Base-by-base conservation (phyloP, 2,888 invertebrate species). In the Encarsia formosa region DNA sequence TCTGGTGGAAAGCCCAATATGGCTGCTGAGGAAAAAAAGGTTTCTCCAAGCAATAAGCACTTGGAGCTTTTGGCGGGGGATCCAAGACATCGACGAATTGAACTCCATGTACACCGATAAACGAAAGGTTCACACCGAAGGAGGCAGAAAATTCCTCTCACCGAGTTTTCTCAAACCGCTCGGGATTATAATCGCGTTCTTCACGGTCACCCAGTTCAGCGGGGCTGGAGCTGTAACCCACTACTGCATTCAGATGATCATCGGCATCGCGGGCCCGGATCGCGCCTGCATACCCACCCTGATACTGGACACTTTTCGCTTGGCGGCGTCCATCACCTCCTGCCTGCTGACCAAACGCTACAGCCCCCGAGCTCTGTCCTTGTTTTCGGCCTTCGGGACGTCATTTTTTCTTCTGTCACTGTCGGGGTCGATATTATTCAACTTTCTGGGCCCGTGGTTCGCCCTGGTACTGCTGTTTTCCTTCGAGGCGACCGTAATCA, bases 191-290 rank as follows among this genome's bases (percentile, higher is more conserved):
- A 79, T 82, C 45, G 69, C 81, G 2, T 82, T 86, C 61, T 86
- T 87, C 63, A 75, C 82, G 9, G 81, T 83, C 6, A 81, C 82
- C 53, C 87, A 87, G 65, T 81, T 87, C 62, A 82, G 85, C 5
- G 87, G 87, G 2, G 81, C 85, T 1, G 86, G 86, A 58, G 85
- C 86, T 0, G 78, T 88, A 1, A 81, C 83, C 2, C 87, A 86
- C 57, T 87, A 87, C 67, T 85, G 86, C 0, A 84, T 86, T 41
- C 78, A 81, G 60, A 80, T 86, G 54, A 77, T 78, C 52, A 78
- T 81, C 46, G 78, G 77, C 37, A 75, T 86, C 0, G 82, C 84
- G 1, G 77, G 78, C 23, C 77, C 77, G 2, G 75, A 86, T 18
- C 79, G 86, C 65, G 83, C 83, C 47, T 85, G 86, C 60, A 65